Conservation (phyloP, 2,113 vertebrate species). For the Lycaon pictus region DNA sequence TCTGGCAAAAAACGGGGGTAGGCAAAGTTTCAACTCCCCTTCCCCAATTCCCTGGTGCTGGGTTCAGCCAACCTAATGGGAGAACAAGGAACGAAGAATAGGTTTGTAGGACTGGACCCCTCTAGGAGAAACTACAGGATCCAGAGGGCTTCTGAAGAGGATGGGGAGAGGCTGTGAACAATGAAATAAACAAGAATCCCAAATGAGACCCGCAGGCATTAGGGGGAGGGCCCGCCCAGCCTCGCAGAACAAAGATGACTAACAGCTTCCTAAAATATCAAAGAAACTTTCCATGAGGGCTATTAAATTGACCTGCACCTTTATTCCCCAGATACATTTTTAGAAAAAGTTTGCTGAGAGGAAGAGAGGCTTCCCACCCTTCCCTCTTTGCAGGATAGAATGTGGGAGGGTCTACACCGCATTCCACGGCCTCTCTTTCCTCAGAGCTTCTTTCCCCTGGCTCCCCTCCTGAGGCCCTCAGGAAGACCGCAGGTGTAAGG, state of each 20-base stretch:
- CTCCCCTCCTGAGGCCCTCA: background rate
- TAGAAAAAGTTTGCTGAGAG: background rate
- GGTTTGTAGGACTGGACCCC: background rate
- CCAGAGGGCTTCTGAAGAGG: background rate
- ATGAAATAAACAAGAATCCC: background rate
- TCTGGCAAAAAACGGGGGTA: background rate
- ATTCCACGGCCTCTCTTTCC: background rate
- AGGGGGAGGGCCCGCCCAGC: background rate
- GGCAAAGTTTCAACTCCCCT: background rate
- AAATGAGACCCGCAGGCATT: background rate
- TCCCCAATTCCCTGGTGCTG: background rate
- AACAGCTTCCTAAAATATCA: conserved; percentile 62
- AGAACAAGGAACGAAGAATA: background rate
- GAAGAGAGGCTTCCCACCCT: background rate
- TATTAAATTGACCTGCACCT: conserved; percentile 54
- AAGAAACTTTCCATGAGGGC: conserved; percentile 66
- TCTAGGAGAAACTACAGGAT: background rate
- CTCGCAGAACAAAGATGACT: conserved; percentile 55
- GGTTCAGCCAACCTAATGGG: background rate
- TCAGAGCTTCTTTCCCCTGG: background rate
- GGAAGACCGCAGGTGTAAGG: background rate
- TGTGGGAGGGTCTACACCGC: background rate
- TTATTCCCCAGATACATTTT: conserved; percentile 32
- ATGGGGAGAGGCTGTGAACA: background rate
- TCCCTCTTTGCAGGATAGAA: background rate